phyloP scores from a whole-genome alignment of 2,797 vertebrate genomes.

The Gymnothorax javanicus region DNA sequence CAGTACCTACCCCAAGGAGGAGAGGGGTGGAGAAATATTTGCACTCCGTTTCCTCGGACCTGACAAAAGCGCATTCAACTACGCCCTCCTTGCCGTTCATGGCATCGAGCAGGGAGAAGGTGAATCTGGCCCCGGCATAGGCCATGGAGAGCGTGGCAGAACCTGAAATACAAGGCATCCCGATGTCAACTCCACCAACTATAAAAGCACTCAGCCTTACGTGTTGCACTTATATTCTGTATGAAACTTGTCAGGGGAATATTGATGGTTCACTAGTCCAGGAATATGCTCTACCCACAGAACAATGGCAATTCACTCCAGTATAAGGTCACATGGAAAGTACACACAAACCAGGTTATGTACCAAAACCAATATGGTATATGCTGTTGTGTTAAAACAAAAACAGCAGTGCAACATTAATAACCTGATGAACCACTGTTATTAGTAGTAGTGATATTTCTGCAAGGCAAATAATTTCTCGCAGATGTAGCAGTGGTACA shows the following conservation, averaged over 20 bases:
- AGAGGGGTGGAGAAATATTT: constrained; percentile 96
- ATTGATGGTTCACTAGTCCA: background rate
- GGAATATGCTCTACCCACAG: background rate
- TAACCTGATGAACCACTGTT: background rate
- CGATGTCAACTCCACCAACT: background rate
- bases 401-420: too few relatives aligned
- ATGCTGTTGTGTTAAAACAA: too few relatives aligned
- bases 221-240: background rate
- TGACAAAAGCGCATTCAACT: constrained; percentile 88
- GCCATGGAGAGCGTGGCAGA: constrained; percentile 98
- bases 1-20: constrained; percentile 81
- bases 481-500: too few relatives aligned
- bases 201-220: background rate
- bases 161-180: constrained; percentile 62
- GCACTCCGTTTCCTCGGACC: constrained; percentile 90
- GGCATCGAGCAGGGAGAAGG: constrained; percentile 93
- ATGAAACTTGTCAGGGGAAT: background rate
- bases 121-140: constrained; percentile 92
- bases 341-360: background rate
- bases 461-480: too few relatives aligned
- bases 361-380: background rate
- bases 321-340: too few relatives aligned
- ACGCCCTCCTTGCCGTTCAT: constrained; percentile 96
- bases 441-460: too few relatives aligned
- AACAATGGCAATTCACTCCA: background rate